phyloP scores from a whole-genome alignment of 2,113 vertebrate species.

The Plestiodon gilberti region DNA sequence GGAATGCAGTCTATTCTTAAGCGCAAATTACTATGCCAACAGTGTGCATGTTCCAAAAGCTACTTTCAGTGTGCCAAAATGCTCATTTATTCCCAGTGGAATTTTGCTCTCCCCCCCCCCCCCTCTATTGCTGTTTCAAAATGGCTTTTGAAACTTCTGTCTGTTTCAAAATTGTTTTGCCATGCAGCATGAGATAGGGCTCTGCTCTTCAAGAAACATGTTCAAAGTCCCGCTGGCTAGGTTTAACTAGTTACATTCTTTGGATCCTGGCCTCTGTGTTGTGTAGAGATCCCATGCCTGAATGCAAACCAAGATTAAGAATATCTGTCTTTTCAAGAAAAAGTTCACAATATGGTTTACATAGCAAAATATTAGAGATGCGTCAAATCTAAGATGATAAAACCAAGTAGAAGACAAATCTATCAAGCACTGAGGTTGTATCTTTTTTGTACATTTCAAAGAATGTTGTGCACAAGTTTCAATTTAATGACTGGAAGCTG shows the following conservation, averaged over 20 bases:
- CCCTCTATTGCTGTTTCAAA: background rate
- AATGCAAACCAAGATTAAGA: background rate
- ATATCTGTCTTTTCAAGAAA: no score
- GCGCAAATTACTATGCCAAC: background rate
- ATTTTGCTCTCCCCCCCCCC: background rate
- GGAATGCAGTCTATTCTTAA: background rate
- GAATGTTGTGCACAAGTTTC: background rate
- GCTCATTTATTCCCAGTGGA: background rate
- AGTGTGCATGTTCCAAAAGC: background rate
- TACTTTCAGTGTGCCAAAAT: background rate
- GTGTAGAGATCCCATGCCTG: background rate
- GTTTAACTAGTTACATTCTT: background rate
- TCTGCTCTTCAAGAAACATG: background rate
- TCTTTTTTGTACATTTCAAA: background rate
- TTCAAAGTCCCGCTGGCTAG: background rate
- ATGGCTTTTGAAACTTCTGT: background rate
- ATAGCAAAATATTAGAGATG: background rate
- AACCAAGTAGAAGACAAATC: background rate
- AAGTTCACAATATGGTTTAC: no score
- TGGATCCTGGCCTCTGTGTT: background rate
- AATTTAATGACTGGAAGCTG: background rate
- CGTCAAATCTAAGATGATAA: background rate
- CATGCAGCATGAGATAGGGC: background rate
- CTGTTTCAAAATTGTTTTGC: background rate
- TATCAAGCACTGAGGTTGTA: background rate